Evolutionary conservation across 2,797 vertebrate species (phyloP), one percentile per base, ranked within the genome.

Genomic region (Heliangelus exortis): DNA sequence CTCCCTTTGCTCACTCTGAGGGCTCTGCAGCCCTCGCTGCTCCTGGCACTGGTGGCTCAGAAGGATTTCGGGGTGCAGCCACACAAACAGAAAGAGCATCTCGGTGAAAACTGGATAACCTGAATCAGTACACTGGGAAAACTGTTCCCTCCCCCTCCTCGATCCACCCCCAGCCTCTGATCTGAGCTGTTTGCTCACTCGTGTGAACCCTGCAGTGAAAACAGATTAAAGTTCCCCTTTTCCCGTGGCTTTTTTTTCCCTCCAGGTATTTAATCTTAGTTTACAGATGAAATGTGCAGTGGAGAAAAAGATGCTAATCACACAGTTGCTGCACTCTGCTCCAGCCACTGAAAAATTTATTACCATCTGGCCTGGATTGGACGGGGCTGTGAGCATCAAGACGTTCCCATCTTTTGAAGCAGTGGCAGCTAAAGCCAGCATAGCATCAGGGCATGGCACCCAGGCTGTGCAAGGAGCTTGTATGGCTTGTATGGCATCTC

Each of bases 241-340:
- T 86, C 74, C 94, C 58, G 76, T 4, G 8, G 66, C 43, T 83
- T 80, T 90, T 87, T 77, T 77, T 14, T 36, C 34, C 55, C 80
- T 92, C 43, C 86, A 94, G 90, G 94, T 96, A 82, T 94, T 96
- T 93, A 93, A 96, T 96, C 92, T 95, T 91, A 71, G 94, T 93
- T 93, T 96, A 90, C 94, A 90, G 91, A 75, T 76, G 80, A 92
- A 92, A 90, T 94, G 94, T 92, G 91, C 95, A 91, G 73, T 41
- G 69, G 83, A 92, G 94, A 95, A 95, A 92, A 91, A 84, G 95
- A 92, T 95, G 95, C 94, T 96, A 95, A 96, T 96, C 92, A 86
- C 93, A 94, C 90, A 90, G 62, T 94, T 71, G 72, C 83, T 92
- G 91, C 88, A 67, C 93, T 89, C 90, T 66, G 85, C 86, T 93